phyloP scores from a whole-genome alignment of 1,140 invertebrate species.

The Andrena cerasifolii region DNA sequence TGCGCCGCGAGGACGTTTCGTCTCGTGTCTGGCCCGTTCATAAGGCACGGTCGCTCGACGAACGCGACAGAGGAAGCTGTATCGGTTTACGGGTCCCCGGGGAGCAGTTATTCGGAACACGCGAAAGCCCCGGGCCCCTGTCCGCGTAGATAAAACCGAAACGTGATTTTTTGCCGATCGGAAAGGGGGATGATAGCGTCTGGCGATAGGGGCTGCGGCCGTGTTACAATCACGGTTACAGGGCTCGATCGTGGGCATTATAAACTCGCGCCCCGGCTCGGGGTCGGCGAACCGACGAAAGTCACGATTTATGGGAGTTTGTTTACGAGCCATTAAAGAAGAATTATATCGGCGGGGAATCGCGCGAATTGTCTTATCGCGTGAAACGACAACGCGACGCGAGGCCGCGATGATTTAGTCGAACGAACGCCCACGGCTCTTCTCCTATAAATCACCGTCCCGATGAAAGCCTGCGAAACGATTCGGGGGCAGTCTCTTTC shows the following conservation, averaged over 20 bases:
- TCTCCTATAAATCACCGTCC: neutral
- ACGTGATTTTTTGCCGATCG: conserved; percentile 8
- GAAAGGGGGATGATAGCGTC: neutral
- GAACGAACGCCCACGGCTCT: neutral
- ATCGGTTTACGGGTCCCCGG: conserved; percentile 9
- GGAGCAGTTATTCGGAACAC: conserved; percentile 9
- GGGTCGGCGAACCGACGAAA: conserved; percentile 27
- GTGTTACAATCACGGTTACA: neutral
- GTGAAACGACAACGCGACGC: conserved; percentile 13
- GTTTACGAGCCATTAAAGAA: conserved; percentile 49
- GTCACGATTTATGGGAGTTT: conserved; percentile 32
- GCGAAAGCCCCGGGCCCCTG: neutral
- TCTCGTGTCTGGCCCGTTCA: neutral
- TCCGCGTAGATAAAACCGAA: conserved; percentile 13
- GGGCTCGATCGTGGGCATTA: conserved; percentile 13
- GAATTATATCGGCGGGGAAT: conserved; percentile 34
- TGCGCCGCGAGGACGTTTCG: neutral
- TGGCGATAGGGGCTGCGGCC: neutral
- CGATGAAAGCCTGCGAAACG: neutral
- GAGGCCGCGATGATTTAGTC: conserved; percentile 33
- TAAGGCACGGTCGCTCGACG: conserved; percentile 3
- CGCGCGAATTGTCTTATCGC: conserved; percentile 46
- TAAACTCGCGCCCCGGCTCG: conserved; percentile 1
- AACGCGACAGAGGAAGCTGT: neutral
- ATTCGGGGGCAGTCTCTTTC: neutral